Conservation (phyloP, 2,797 vertebrate genomes). For the Tenualosa thibaudeaui region DNA sequence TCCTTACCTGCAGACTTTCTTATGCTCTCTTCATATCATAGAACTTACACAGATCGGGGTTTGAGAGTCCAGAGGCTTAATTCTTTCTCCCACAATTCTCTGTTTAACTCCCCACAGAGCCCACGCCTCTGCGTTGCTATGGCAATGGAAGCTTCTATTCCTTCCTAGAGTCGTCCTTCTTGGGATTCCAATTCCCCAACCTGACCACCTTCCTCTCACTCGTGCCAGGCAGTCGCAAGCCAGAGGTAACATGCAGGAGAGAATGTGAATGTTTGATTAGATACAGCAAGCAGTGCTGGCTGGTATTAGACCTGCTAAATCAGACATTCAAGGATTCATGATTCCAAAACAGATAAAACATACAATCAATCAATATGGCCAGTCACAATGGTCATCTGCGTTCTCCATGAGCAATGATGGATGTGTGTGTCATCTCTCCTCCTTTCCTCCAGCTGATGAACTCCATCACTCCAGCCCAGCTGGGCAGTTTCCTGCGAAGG, state of each 20-base stretch:
- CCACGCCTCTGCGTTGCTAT: conserved; percentile 68
- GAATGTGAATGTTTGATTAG: too few species aligned
- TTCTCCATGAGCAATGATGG: not conserved
- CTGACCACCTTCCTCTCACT: conserved; percentile 68
- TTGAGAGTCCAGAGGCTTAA: too few species aligned
- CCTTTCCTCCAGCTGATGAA: conserved; percentile 65
- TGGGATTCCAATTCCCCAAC: conserved; percentile 72
- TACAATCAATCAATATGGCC: not conserved
- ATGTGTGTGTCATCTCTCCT: not conserved
- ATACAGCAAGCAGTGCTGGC: too few species aligned
- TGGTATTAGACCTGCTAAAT: too few species aligned
- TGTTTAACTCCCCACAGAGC: conserved; percentile 47
- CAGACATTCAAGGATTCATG: too few species aligned
- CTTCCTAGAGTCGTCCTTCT: conserved; percentile 64
- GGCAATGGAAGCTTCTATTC: conserved; percentile 62
- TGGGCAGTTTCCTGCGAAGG: conserved; percentile 60
- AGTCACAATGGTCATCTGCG: not conserved
- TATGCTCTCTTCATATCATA: too few species aligned
- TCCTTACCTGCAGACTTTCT: too few species aligned
- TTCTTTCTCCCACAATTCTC: not conserved
- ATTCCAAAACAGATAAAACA: too few species aligned
- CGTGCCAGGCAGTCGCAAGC: conserved; percentile 55
- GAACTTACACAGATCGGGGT: too few species aligned
- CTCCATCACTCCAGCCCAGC: conserved; percentile 64
- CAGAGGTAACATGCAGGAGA: conserved; percentile 56